Evolutionary conservation across 2,888 invertebrate genomes (phyloP).

Genomic region (Tortricodes alternella): DNA sequence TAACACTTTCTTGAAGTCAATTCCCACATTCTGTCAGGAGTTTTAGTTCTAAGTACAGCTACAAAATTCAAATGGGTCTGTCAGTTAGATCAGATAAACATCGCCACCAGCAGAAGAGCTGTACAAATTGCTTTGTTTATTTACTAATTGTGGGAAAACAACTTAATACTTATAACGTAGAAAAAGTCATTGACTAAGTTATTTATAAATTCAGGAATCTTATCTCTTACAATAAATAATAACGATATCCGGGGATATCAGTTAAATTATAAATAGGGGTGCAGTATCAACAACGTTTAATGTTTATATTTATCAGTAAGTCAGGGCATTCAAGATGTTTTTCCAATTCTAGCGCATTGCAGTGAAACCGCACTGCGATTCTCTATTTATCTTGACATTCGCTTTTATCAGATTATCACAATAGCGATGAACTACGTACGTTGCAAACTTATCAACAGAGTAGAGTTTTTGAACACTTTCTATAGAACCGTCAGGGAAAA

Average conservation of each 20-base stretch:
- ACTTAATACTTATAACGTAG: conserved; percentile 34
- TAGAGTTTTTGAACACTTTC: not conserved
- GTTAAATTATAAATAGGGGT: too few relatives aligned
- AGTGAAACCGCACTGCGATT: not conserved
- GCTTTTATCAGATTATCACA: not conserved
- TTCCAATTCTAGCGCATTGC: conserved; percentile 19
- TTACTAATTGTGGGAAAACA: conserved; percentile 42
- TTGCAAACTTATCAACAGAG: not conserved
- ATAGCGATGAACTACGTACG: not conserved
- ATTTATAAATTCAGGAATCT: not conserved
- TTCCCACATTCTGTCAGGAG: not conserved
- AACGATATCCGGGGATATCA: too few relatives aligned
- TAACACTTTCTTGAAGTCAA: not conserved
- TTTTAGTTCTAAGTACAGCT: not conserved
- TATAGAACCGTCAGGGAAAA: not conserved
- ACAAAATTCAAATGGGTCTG: not conserved
- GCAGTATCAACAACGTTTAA: not conserved
- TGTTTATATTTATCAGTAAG: not conserved
- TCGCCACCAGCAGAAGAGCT: conserved; percentile 28
- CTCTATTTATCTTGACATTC: not conserved
- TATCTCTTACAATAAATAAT: not conserved
- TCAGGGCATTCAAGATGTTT: not conserved
- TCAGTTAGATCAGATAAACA: conserved; percentile 34
- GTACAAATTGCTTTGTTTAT: conserved; percentile 39
- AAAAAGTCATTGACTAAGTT: conserved; percentile 1